Percentiles rank a stretch among this genome's conserved stretches.
These are phyloP conservation scores for Chymomyza costata DNA, from an alignment of 1,140 invertebrate genomes.

Conservation along the genomic window DNA sequence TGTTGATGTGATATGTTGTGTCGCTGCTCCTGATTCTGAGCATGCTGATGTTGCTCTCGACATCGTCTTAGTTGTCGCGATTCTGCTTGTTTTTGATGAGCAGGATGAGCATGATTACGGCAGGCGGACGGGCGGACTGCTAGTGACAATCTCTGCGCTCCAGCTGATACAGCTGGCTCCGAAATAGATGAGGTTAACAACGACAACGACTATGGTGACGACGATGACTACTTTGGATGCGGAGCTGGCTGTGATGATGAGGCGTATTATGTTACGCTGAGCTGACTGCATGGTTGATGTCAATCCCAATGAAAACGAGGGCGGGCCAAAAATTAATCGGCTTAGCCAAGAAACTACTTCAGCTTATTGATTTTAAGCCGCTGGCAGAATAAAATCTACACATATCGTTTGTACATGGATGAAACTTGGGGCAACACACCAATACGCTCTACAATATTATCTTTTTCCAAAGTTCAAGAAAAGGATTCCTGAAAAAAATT, in stretches of 20 bases:
- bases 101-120: slow-evolving; percentile 40
- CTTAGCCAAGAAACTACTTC: too few relatives aligned
- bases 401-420: too few relatives aligned
- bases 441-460: too few relatives aligned
- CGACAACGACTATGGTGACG: too few relatives aligned
- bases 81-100: slow-evolving; percentile 17
- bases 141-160: slow-evolving; percentile 43
- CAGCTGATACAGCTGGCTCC: too few relatives aligned
- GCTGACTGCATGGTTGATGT: slow-evolving; percentile 5
- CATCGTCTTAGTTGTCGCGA: slow-evolving; percentile 19
- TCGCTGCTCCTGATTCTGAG: slow-evolving; percentile 18
- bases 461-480: too few relatives aligned
- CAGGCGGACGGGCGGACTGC: slow-evolving; percentile 12
- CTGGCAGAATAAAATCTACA: too few relatives aligned
- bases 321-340: too few relatives aligned
- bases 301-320: too few relatives aligned
- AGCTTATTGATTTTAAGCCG: too few relatives aligned
- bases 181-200: slow-evolving; percentile 61
- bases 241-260: slow-evolving; percentile 56
- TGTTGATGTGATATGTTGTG: slow-evolving; percentile 50
- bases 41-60: slow-evolving; percentile 16
- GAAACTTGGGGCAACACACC: slow-evolving; percentile 24
- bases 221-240: slow-evolving; percentile 2
- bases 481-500: too few relatives aligned
- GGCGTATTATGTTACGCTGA: slow-evolving; percentile 57